Evolutionary conservation across 2,113 vertebrate genomes (phyloP).

Genomic region (Stigmatopora argus): DNA sequence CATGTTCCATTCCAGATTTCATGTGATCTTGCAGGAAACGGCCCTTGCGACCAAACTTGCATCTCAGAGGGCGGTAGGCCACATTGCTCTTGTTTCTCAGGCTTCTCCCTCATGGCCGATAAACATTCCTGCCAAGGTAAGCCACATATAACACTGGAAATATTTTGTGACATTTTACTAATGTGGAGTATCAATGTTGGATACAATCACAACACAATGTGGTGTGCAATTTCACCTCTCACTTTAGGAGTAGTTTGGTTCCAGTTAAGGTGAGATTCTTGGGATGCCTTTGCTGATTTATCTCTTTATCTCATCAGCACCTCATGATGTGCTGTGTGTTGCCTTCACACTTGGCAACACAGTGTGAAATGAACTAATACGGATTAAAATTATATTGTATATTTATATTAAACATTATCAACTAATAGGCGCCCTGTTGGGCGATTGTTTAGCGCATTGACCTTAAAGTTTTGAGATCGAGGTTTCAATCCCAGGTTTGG

Average conservation of each 20-base stretch:
- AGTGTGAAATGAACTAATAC: slow-evolving; percentile 7
- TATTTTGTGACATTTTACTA: slow-evolving; percentile 2
- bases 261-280: slow-evolving; percentile 29
- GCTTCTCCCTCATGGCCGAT: slow-evolving; percentile 77
- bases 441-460: too few relatives aligned
- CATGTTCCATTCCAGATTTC: slow-evolving; percentile 23
- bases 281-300: slow-evolving; percentile 26
- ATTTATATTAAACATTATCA: too few relatives aligned
- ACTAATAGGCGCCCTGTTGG: too few relatives aligned
- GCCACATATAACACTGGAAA: slow-evolving; percentile 19
- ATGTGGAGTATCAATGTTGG: not conserved
- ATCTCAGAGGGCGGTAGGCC: slow-evolving; percentile 56
- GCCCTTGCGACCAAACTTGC: slow-evolving; percentile 82
- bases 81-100: slow-evolving; percentile 78
- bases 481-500: too few relatives aligned
- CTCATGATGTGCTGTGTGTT: slow-evolving; percentile 41
- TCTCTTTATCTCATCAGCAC: slow-evolving; percentile 40
- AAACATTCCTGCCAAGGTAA: slow-evolving; percentile 81
- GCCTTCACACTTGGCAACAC: slow-evolving; percentile 27
- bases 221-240: not conserved
- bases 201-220: slow-evolving; percentile 9
- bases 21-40: slow-evolving; percentile 64
- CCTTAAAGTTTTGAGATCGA: too few relatives aligned
- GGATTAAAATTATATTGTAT: not conserved
- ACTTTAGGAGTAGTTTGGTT: slow-evolving; percentile 30